A percentile compares a stretch with the other conserved stretches of the same genome.
Conservation (phyloP, 2,113 vertebrate genomes). For the Ptilorrhoa leucosticta region DNA sequence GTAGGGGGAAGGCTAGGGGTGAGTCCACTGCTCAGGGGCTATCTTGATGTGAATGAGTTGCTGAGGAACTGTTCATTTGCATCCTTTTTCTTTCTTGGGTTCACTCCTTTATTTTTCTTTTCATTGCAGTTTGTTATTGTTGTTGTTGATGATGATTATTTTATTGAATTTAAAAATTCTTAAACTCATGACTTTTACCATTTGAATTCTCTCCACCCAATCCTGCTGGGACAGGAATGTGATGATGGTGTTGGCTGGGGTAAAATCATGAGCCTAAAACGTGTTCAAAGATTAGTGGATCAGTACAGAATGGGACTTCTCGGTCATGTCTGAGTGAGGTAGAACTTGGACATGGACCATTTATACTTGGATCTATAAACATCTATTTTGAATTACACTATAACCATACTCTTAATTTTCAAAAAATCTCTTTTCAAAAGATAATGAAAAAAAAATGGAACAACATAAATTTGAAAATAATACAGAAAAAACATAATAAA, state of each 20-base stretch:
- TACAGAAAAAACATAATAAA: background rate
- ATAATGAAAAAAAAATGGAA: background rate
- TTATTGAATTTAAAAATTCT: background rate
- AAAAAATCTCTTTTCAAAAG: background rate
- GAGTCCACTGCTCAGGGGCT: background rate
- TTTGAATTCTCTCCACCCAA: background rate
- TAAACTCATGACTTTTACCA: fast-evolving
- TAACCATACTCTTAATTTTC: background rate
- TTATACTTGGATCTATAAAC: background rate
- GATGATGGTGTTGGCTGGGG: background rate
- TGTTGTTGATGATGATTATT: background rate
- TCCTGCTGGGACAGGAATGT: background rate
- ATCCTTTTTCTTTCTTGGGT: background rate
- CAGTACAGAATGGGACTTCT: fast-evolving
- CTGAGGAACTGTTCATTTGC: background rate
- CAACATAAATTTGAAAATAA: background rate
- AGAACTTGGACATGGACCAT: background rate
- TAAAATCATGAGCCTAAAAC: background rate
- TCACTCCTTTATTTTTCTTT: background rate
- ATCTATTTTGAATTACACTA: background rate
- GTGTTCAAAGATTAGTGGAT: background rate
- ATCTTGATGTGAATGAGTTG: background rate
- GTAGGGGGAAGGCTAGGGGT: background rate
- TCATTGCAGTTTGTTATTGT: background rate
- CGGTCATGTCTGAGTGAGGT: background rate